phyloP scores from a whole-genome alignment of 2,113 vertebrate genomes.

The Triplophysa dalaica region DNA sequence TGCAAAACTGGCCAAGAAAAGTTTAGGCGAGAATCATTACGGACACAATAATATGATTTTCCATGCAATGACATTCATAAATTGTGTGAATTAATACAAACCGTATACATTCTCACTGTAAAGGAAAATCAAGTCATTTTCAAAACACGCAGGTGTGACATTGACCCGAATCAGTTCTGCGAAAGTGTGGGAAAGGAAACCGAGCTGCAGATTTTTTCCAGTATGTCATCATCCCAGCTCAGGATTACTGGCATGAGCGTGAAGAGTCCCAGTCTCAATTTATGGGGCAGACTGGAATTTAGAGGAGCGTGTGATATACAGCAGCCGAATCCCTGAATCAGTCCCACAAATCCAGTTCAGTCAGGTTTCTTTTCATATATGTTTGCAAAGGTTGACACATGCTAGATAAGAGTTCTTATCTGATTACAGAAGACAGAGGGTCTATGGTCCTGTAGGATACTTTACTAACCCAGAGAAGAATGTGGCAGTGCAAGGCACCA shows the following conservation, averaged over 20 bases:
- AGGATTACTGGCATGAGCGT: conserved; percentile 41
- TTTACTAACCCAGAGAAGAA: conserved; percentile 11
- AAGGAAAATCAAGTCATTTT: background rate
- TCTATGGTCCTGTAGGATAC: background rate
- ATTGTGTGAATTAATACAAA: background rate
- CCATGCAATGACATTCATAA: too few relatives aligned
- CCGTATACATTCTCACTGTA: background rate
- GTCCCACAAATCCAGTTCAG: background rate
- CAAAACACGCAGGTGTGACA: conserved; percentile 6
- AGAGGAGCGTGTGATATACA: conserved; percentile 9
- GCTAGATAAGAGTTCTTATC: background rate
- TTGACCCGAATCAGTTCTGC: conserved; percentile 64
- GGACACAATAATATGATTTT: background rate
- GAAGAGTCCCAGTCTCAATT: conserved; percentile 54
- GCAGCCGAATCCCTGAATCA: background rate
- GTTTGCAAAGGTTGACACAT: background rate
- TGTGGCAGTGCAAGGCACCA: conserved; percentile 6
- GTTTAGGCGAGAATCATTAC: too few relatives aligned
- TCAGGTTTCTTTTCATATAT: background rate
- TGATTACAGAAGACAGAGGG: background rate
- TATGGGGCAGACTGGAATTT: conserved; percentile 36
- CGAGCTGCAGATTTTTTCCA: conserved; percentile 43
- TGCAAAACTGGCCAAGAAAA: too few relatives aligned
- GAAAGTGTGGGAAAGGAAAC: conserved; percentile 72
- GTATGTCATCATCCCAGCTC: conserved; percentile 50